These are phyloP conservation scores for Notothenia coriiceps DNA, from an alignment of 2,113 vertebrate genomes.

Conservation along the genomic window DNA sequence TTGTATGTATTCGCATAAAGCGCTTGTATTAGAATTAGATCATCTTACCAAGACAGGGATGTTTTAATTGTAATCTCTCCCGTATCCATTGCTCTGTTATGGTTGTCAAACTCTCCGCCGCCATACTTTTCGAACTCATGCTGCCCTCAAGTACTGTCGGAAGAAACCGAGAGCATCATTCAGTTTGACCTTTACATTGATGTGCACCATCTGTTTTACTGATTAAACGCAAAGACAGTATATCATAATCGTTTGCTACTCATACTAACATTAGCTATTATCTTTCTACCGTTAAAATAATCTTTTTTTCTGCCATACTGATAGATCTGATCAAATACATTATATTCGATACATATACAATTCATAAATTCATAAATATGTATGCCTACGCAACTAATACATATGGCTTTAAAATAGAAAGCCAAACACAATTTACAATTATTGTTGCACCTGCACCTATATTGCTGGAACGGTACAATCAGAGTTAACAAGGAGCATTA, in stretches of 20 bases:
- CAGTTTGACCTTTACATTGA: too few relatives aligned
- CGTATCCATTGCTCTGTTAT: conserved; percentile 85
- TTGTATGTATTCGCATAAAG: not conserved
- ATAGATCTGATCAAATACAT: too few relatives aligned
- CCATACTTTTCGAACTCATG: conserved; percentile 83
- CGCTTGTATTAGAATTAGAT: not conserved
- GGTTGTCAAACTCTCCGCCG: conserved; percentile 72
- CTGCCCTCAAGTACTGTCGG: conserved; percentile 18
- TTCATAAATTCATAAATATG: too few relatives aligned
- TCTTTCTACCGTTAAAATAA: not conserved
- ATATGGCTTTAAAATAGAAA: too few relatives aligned
- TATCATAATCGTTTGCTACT: not conserved
- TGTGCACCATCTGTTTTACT: not conserved
- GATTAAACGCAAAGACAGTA: too few relatives aligned
- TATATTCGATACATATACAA: too few relatives aligned
- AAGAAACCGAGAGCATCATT: not conserved
- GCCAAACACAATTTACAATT: too few relatives aligned
- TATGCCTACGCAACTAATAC: too few relatives aligned
- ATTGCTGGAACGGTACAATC: fast-evolving
- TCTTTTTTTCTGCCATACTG: too few relatives aligned
- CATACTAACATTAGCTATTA: not conserved
- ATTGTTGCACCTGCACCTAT: too few relatives aligned
- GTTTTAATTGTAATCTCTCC: conserved; percentile 76
- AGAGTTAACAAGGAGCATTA: fast-evolving
- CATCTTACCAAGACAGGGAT: conserved; percentile 82